These are phyloP conservation scores for Eustalomyia histrio DNA, from an alignment of 2,888 invertebrate species.

Conservation along the genomic window DNA sequence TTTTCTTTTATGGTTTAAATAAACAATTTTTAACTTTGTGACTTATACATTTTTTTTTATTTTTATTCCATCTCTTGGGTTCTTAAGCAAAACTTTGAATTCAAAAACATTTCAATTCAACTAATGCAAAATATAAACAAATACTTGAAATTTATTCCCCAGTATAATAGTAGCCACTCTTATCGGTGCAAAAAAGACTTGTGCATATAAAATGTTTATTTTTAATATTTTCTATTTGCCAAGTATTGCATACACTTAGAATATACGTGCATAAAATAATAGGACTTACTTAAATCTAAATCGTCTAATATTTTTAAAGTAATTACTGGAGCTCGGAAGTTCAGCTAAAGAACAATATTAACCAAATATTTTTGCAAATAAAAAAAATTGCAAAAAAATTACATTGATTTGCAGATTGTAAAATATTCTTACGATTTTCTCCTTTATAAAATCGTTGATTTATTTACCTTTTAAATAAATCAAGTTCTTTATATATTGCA, in stretches of 20 bases:
- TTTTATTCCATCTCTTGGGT: not conserved
- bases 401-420: no score
- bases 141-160: constrained; percentile 49
- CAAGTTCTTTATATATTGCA: no score
- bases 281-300: no score
- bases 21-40: constrained; percentile 52
- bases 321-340: no score
- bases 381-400: no score
- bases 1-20: constrained; percentile 28
- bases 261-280: no score
- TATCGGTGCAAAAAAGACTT: constrained; percentile 32
- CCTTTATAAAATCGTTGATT: no score
- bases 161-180: constrained; percentile 44
- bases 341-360: no score
- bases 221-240: constrained; percentile 28
- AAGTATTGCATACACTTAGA: constrained; percentile 15
- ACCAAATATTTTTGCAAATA: no score
- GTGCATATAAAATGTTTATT: constrained; percentile 17
- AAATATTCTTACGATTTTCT: no score
- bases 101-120: constrained; percentile 54
- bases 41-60: constrained; percentile 37
- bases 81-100: constrained; percentile 17
- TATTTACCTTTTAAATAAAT: no score
- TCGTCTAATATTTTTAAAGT: no score
- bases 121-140: constrained; percentile 58